A percentile compares a stretch with the other conserved stretches of the same genome.
Conservation (phyloP, 2,797 vertebrate genomes). For the Botia kubotai region DNA sequence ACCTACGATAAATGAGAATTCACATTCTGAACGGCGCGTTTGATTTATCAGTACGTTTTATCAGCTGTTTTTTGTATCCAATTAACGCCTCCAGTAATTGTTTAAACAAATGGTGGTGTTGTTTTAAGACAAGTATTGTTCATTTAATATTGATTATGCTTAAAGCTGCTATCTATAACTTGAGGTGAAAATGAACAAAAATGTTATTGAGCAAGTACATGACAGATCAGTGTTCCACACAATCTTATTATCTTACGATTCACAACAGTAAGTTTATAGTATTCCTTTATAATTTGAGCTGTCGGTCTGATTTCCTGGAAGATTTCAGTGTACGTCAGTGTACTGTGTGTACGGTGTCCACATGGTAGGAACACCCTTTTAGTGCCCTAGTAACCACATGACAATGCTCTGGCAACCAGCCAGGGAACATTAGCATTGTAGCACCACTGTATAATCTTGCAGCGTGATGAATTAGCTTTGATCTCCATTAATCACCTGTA, state of each 20-base stretch:
- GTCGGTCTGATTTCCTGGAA: too few species aligned
- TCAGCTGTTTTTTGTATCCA: not conserved
- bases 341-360: not conserved
- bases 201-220: too few species aligned
- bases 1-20: slow-evolving; percentile 17
- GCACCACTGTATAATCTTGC: not conserved
- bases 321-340: too few species aligned
- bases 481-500: not conserved
- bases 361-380: not conserved
- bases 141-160: not conserved
- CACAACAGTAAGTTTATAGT: too few species aligned
- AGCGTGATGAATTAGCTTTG: not conserved
- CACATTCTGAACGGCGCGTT: not conserved
- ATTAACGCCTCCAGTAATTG: not conserved
- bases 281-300: too few species aligned
- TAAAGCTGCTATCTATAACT: too few species aligned
- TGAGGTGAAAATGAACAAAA: too few species aligned
- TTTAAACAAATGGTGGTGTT: slow-evolving; percentile 2
- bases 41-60: slow-evolving; percentile 13
- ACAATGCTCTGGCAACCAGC: not conserved
- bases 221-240: too few species aligned
- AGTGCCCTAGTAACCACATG: not conserved
- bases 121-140: not conserved
- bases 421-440: not conserved
- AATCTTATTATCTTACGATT: too few species aligned